These are phyloP conservation scores for Gambelia wislizenii DNA, from an alignment of 2,797 vertebrate genomes.

Conservation along the genomic window DNA sequence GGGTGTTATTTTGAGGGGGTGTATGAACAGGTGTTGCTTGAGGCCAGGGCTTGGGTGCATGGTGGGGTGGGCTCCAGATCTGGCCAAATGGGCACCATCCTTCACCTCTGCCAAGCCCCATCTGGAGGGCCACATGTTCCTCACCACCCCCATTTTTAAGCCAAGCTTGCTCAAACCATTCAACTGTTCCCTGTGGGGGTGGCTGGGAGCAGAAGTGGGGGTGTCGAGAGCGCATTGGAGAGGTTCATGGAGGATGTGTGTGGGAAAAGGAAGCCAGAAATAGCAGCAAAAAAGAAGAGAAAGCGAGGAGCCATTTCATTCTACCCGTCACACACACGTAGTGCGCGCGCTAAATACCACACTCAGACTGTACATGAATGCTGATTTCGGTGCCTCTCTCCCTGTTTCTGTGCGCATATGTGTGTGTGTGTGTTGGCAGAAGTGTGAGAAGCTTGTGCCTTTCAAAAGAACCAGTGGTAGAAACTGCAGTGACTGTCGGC, in stretches of 20 bases:
- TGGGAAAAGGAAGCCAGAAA: not conserved
- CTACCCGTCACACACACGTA: not conserved
- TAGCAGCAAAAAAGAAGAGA: not conserved
- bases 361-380: constrained; percentile 6
- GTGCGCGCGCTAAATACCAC: constrained; percentile 2
- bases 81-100: not conserved
- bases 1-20: too few relatives aligned
- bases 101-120: not conserved
- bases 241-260: not conserved
- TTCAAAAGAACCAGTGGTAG: not conserved
- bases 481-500: not conserved
- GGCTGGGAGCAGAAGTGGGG: not conserved
- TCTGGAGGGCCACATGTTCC: not conserved
- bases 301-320: constrained; percentile 14
- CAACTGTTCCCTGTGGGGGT: not conserved
- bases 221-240: not conserved
- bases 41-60: too few relatives aligned
- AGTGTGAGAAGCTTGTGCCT: too few relatives aligned
- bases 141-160: not conserved
- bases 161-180: not conserved
- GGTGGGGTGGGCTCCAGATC: not conserved
- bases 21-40: not conserved
- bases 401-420: not conserved
- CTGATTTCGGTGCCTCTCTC: constrained; percentile 3
- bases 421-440: not conserved